These are phyloP conservation scores for Branchellion lobata DNA, from an alignment of 2,888 invertebrate species.

Conservation along the genomic window DNA sequence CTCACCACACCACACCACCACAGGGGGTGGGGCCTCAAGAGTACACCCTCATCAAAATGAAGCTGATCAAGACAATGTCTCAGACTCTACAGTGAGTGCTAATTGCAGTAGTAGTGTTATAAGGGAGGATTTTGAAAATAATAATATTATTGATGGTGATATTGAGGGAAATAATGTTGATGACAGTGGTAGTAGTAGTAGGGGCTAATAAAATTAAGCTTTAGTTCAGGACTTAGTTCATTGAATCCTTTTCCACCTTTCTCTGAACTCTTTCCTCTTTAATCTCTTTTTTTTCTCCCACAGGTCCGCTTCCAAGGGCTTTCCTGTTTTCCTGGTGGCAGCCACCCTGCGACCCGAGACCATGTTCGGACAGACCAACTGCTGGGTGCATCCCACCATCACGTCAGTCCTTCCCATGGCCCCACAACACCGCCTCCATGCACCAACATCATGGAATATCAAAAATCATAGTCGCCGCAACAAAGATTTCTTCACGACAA, in stretches of 20 bases:
- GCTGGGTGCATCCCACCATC: constrained; percentile 94
- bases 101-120: background rate
- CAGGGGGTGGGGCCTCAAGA: constrained; percentile 93
- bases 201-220: too few species aligned
- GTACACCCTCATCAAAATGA: constrained; percentile 93
- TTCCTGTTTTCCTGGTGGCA: constrained; percentile 78
- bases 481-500: background rate
- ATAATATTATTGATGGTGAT: background rate
- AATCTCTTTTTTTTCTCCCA: too few species aligned
- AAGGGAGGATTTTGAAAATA: background rate
- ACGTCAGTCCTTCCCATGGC: constrained; percentile 55
- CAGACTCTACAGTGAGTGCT: constrained; percentile 65
- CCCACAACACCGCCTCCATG: too few species aligned
- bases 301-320: background rate
- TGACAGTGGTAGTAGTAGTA: too few species aligned
- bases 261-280: too few species aligned
- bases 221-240: too few species aligned
- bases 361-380: constrained; percentile 99
- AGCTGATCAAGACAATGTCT: constrained; percentile 75
- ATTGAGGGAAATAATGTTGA: background rate
- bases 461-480: background rate
- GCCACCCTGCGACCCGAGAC: constrained; percentile 98
- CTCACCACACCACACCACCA: too few species aligned
- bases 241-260: too few species aligned
- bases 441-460: too few species aligned